Evolutionary conservation across 2,888 invertebrate species (phyloP), one percentile per base, ranked within the genome.

Genomic region (Perizoma affinitatum): DNA sequence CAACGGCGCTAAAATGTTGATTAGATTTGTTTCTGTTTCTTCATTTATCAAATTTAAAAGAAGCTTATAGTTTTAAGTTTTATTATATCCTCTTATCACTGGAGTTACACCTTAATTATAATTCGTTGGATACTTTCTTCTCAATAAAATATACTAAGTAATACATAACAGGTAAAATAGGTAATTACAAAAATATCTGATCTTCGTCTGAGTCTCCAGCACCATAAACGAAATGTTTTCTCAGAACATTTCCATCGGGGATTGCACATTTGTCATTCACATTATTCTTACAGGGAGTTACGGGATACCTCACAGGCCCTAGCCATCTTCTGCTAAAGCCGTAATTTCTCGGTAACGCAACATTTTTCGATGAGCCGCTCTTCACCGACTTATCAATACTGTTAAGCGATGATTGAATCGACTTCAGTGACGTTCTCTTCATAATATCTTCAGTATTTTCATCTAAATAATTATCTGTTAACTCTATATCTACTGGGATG

Each of bases 271-370:
- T 50, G 4, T 54, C 79, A 58, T 76, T 72, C 58, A 72, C 53
- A 67, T 77, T 86, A 66, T 89, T 91, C 73, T 94, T 94, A 56
- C 94, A 92, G 45, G 95, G 95, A 40, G 95, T 95, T 5, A 95
- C 95, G 4, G 95, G 95, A 79, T 95, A 95, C 67, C 92, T 84
- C 0, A 95, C 94, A 22, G 94, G 95, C 0, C 95, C 95, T 50
- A 93, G 73, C 94, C 94, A 95, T 67, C 91, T 92, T 68, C 95
- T 86, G 59, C 95, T 91, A 43, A 94, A 78, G 0, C 94, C 94
- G 71, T 93, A 92, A 74, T 93, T 94, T 62, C 94, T 87, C 6
- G 94, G 94, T 64, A 94, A 78, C 5, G 94, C 93, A 40, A 94
- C 90, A 60, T 77, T 87, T 65, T 88, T 89, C 0, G 79, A 78